Percentiles rank a stretch among this genome's conserved stretches.
Evolutionary conservation across 92 coral and sea anemone species (phyloP).

Genomic region (Phymanthus crucifer): DNA sequence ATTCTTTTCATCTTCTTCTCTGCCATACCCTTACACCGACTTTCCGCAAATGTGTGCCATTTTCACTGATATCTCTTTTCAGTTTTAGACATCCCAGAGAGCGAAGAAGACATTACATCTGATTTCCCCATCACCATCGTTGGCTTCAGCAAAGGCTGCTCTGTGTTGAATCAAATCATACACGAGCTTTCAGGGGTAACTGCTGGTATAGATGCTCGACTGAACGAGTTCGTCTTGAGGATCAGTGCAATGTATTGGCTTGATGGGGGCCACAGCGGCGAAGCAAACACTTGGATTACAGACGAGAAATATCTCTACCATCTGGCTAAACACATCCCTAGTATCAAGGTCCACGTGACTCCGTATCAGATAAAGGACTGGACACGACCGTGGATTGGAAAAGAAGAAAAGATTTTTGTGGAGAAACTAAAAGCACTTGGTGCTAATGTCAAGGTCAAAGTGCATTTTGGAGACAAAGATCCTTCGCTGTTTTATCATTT

Average conservation of each 20-base stretch:
- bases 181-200: slow-evolving; percentile 76
- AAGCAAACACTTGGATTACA: slow-evolving; percentile 96
- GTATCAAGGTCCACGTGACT: slow-evolving; percentile 89
- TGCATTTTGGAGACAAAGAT: slow-evolving; percentile 84
- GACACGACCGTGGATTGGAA: slow-evolving; percentile 94
- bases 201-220: slow-evolving; percentile 64
- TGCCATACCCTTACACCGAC: neutral
- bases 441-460: slow-evolving; percentile 75
- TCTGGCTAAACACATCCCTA: slow-evolving; percentile 76
- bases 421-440: slow-evolving; percentile 88
- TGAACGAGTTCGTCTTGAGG: slow-evolving; percentile 79
- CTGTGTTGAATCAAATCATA: slow-evolving; percentile 89
- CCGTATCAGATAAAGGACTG: slow-evolving; percentile 93
- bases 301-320: slow-evolving; percentile 86
- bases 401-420: slow-evolving; percentile 75
- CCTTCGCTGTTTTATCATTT: slow-evolving; percentile 89
- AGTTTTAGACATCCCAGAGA: slow-evolving; percentile 77
- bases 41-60: neutral
- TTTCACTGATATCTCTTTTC: neutral
- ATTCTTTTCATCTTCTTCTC: too few species aligned
- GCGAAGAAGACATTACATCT: slow-evolving; percentile 83
- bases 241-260: slow-evolving; percentile 89
- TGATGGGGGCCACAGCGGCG: slow-evolving; percentile 98
- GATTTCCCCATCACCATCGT: slow-evolving; percentile 91
- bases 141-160: slow-evolving; percentile 97